phyloP scores from a whole-genome alignment of 2,113 vertebrate species.

The Rhipidura dahli region DNA sequence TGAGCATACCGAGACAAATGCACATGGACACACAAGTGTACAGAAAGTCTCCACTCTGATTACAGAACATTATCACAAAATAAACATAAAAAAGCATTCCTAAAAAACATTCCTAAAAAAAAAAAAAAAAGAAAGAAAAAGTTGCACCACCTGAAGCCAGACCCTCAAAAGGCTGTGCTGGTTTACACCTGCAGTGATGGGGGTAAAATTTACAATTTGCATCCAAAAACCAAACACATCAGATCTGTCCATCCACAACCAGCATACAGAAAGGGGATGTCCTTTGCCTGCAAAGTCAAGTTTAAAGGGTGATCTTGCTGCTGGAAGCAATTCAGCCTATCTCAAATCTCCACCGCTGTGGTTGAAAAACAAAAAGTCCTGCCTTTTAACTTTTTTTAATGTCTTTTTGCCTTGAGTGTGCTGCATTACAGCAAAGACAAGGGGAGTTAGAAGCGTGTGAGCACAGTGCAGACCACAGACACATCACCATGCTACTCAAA shows the following conservation, averaged over 20 bases:
- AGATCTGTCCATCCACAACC: background rate
- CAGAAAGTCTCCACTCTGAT: background rate
- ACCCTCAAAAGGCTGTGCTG: background rate
- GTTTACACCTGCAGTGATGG: rapidly evolving
- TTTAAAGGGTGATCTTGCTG: background rate
- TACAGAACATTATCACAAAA: background rate
- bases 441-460: background rate
- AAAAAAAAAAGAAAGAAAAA: background rate
- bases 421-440: background rate
- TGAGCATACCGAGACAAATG: background rate
- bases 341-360: background rate
- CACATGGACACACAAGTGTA: rapidly evolving
- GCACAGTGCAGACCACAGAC: background rate
- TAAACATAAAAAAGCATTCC: background rate
- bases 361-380: background rate
- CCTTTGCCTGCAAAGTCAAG: background rate
- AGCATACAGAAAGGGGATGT: background rate
- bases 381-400: background rate
- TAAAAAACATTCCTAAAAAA: background rate
- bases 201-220: background rate
- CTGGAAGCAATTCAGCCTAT: background rate
- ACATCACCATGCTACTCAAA: background rate
- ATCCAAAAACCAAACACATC: background rate
- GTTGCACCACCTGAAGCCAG: background rate
- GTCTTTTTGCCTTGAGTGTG: background rate